Evolutionary conservation across 2,113 vertebrate genomes (phyloP), one percentile per base, ranked within the genome.

Genomic region (Leucopternis melanops): DNA sequence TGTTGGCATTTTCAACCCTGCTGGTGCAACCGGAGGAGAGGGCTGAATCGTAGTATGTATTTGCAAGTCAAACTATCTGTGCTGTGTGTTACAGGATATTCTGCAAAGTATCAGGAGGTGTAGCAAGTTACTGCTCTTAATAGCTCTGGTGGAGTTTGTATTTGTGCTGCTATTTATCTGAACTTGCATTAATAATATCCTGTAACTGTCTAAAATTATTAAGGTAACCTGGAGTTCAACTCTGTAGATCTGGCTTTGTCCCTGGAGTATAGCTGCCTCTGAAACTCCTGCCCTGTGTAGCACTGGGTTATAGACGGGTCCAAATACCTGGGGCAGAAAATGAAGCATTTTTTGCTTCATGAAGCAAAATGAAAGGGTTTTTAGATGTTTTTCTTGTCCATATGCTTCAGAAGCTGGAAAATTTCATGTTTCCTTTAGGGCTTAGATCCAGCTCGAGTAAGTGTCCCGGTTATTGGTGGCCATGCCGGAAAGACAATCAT

Each of bases 401-500:
- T 63, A 4, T 65, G 20, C 89, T 90, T 86, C 44, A 66, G 92
- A 52, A 66, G 11, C 45, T 95, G 82, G 49, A 45, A 84, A 11
- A 50, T 47, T 57, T 92, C 45, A 2, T 59, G 27, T 94, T 92
- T 96, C 90, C 20, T 62, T 84, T 88, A 99, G 99, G 98, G 99
- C 50, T 98, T 99, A 49, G 99, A 99, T 97, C 99, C 99, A 9
- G 99, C 99, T 82, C 98, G 98, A 17, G 99, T 99, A 70, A 99
- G 96, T 11, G 99, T 99, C 13, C 99, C 99, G 0, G 99, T 99
- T 61, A 97, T 99, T 45, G 99, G 99, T 59, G 99, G 99, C 94
- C 99, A 99, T 10, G 99, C 99, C 1, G 99, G 99, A 74, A 99
- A 99, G 96, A 99, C 99, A 45, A 99, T 99, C 97, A 99, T 99